Base-by-base conservation (phyloP, 2,113 vertebrate genomes). In the Callopanchax toddi region DNA sequence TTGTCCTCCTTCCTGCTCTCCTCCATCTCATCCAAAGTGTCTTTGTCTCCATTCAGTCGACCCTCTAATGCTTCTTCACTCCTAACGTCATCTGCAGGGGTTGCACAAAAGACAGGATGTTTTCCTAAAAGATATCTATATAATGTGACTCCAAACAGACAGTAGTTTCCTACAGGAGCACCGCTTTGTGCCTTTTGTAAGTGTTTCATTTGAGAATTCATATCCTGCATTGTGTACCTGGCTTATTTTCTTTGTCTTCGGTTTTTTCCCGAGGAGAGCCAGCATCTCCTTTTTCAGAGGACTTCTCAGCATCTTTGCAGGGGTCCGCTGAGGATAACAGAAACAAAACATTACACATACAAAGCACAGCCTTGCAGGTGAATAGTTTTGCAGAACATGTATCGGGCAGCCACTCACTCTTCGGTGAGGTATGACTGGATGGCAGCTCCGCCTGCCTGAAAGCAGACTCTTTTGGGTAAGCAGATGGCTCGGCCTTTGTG, bases 1-100 rank as follows among this genome's bases (percentile, higher is more conserved):
- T 94, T 96, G 5, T 96, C 95, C 67, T 95, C 97, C 86, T 89
- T 96, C 37, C 92, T 86, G 81, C 48, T 87, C 2, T 97, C 96
- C 1, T 96, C 96, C 0, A 92, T 87, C 17, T 97, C 95, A 0
- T 97, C 95, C 85, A 90, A 89, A 13, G 56, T 34, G 56, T 93
- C 92, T 64, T 89, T 92, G 79, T 96, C 95, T 36, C 96, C 96
- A 0, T 99, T 99, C 26, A 97, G 86, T 68, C 95, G 95, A 1
- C 79, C 84, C 25, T 97, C 95, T 0, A 58, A 10, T 0, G 76
- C 64, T 1, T 96, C 95, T 59, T 95, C 97, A 29, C 91, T 93
- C 66, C 96, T 96, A 0, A 21, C 48, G 64, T 96, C 94, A 10
- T 95, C 95, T 86, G 83, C 29, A 54, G 20, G 10, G 3, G 78